Evolutionary conservation across 2,888 invertebrate species (phyloP).

Genomic region (Lithophane semibrunnea): DNA sequence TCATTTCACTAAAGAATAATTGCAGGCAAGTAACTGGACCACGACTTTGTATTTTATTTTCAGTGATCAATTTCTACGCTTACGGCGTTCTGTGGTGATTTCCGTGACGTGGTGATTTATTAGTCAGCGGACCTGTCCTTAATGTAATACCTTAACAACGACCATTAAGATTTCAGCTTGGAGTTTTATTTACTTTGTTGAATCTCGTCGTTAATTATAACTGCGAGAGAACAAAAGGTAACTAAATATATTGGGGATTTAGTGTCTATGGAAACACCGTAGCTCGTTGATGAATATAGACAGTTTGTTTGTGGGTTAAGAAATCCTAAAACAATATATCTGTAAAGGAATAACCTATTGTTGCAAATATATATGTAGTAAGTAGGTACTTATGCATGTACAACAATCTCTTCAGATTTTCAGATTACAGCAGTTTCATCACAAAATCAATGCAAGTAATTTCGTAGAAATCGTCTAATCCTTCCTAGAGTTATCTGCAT

Average conservation of each 20-base stretch:
- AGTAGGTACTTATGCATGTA: constrained; percentile 9
- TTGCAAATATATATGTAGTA: constrained; percentile 12
- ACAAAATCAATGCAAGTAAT: constrained; percentile 8
- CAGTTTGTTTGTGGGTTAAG: constrained; percentile 11
- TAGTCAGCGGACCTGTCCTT: constrained; percentile 64
- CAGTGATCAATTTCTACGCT: constrained; percentile 79
- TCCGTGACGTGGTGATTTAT: constrained; percentile 75
- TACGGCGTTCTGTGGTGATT: constrained; percentile 73
- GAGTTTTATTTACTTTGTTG: constrained; percentile 59
- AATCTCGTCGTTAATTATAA: constrained; percentile 54
- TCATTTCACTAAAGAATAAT: constrained; percentile 81
- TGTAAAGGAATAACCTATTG: background rate
- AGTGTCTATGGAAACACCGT: constrained; percentile 28
- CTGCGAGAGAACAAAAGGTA: constrained; percentile 54
- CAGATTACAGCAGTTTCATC: constrained; percentile 21
- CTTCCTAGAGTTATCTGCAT: constrained; percentile 31
- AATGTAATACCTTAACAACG: constrained; percentile 59
- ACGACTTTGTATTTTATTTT: constrained; percentile 79
- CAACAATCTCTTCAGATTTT: constrained; percentile 8
- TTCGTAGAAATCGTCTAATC: constrained; percentile 33
- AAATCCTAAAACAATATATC: constrained; percentile 9
- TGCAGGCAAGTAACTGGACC: constrained; percentile 76
- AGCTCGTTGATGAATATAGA: constrained; percentile 19
- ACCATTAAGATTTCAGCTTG: constrained; percentile 58
- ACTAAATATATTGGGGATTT: constrained; percentile 39